A percentile compares a stretch with the other conserved stretches of the same genome.
Conservation (phyloP, 1,140 invertebrate genomes). For the Solenopsis fugax region DNA sequence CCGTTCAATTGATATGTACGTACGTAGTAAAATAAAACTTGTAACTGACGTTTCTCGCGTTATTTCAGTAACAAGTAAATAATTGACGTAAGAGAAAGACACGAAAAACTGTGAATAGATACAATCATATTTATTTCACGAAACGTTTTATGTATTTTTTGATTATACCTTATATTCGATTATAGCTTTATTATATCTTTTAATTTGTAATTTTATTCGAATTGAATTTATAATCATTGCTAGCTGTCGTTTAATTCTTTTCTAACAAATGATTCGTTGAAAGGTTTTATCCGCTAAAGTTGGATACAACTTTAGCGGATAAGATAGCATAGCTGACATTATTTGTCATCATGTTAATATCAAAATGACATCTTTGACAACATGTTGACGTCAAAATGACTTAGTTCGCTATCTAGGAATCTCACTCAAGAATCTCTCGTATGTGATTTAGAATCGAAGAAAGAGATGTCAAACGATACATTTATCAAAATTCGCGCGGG, state of each 20-base stretch:
- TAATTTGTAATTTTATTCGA: not conserved
- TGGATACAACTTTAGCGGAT: no score
- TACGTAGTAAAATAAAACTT: not conserved
- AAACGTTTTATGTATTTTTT: not conserved
- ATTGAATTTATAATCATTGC: not conserved
- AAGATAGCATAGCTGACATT: no score
- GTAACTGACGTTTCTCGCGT: not conserved
- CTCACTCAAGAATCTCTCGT: not conserved
- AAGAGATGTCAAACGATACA: slow-evolving; percentile 31
- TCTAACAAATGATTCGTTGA: no score
- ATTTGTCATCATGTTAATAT: no score
- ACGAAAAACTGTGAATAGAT: not conserved
- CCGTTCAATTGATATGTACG: not conserved
- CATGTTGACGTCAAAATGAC: no score
- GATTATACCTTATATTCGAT: not conserved
- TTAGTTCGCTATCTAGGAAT: no score
- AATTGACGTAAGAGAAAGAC: not conserved
- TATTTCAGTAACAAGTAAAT: slow-evolving; percentile 6
- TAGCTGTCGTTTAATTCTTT: not conserved
- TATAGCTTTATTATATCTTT: not conserved
- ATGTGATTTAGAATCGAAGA: not conserved
- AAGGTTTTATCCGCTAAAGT: not conserved
- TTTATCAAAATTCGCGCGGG: slow-evolving; percentile 45
- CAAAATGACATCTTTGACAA: no score
- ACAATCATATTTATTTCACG: not conserved